Conservation (phyloP, 2,888 invertebrate genomes). For the Synanthedon myopaeformis region DNA sequence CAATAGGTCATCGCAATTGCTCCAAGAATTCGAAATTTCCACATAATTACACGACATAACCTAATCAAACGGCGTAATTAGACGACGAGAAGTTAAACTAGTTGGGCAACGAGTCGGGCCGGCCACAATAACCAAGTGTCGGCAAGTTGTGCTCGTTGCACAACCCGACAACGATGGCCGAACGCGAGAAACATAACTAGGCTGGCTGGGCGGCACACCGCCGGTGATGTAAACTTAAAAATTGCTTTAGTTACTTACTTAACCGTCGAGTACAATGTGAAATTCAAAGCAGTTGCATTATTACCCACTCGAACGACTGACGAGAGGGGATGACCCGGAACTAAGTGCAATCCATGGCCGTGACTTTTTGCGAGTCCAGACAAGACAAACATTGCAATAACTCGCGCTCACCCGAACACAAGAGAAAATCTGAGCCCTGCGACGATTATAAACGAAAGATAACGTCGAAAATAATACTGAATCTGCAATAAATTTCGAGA, state of each 20-base stretch:
- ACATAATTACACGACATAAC: conserved; percentile 33
- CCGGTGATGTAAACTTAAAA: conserved; percentile 68
- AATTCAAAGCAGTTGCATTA: conserved; percentile 43
- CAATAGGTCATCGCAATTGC: background rate
- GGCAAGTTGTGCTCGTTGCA: conserved; percentile 57
- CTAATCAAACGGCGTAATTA: conserved; percentile 56
- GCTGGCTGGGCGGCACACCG: conserved; percentile 45
- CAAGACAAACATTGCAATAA: background rate
- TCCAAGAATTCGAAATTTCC: conserved; percentile 14
- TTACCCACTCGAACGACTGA: conserved; percentile 18
- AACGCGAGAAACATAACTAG: conserved; percentile 68
- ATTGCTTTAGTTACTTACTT: conserved; percentile 68
- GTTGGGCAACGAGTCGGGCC: conserved; percentile 56
- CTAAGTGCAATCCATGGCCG: conserved; percentile 35
- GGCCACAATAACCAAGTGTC: conserved; percentile 65
- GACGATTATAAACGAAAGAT: background rate
- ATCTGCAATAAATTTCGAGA: conserved; percentile 5
- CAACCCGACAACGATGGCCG: conserved; percentile 55
- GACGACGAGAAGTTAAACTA: conserved; percentile 58
- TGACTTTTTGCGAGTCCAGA: conserved; percentile 20
- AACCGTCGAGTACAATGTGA: conserved; percentile 55
- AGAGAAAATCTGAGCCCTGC: background rate
- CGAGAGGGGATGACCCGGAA: conserved; percentile 53
- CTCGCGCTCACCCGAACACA: background rate
- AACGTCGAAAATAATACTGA: background rate